A percentile compares a stretch with the other conserved stretches of the same genome.
phyloP scores from a whole-genome alignment of 2,888 invertebrate species.

The Pristionchus maxplancki region DNA sequence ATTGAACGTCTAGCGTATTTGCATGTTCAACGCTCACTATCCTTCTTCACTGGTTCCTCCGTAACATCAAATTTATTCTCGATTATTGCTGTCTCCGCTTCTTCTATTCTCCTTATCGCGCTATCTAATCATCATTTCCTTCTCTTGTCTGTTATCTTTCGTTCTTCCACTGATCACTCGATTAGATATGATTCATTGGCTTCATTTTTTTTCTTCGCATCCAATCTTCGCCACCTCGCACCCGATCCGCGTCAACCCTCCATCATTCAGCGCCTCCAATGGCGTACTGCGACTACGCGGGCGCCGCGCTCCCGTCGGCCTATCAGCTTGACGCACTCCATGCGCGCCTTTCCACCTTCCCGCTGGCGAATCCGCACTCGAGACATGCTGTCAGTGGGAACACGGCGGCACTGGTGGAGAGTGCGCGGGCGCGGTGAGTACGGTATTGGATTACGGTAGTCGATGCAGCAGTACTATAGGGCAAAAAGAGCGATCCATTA shows the following conservation, averaged over 20 bases:
- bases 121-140: constrained; percentile 1
- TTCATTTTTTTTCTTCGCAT: not conserved
- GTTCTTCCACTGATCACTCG: not conserved
- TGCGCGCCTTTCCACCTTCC: not conserved
- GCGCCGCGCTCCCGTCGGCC: constrained; percentile 35
- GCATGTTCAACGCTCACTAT: no score
- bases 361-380: constrained; percentile 91
- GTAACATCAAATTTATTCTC: not conserved
- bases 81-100: no score
- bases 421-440: constrained; percentile 53
- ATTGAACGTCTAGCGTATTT: no score
- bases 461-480: constrained; percentile 52
- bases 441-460: no score
- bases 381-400: constrained; percentile 85
- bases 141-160: not conserved
- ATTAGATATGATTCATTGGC: not conserved
- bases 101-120: not conserved
- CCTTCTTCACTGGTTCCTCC: not conserved
- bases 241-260: not conserved
- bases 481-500: no score
- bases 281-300: constrained; percentile 52
- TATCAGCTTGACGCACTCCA: not conserved
- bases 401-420: constrained; percentile 89
- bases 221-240: not conserved
- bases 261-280: not conserved